These are phyloP conservation scores for Spinibarbus caldwelli DNA, from an alignment of 2,797 vertebrate species.

Conservation along the genomic window DNA sequence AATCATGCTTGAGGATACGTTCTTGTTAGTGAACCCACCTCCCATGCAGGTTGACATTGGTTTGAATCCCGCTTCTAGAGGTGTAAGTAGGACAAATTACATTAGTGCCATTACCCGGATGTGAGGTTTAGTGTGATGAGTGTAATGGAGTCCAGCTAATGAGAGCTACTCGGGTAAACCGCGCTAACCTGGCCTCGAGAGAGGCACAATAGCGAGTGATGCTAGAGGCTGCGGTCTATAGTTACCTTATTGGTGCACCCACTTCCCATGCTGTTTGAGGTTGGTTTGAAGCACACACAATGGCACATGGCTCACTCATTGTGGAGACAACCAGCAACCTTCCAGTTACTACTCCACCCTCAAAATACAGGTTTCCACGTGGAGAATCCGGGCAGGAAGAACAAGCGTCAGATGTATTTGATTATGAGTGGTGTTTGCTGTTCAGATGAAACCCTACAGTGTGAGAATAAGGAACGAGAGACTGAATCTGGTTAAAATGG, in stretches of 20 bases:
- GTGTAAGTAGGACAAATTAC: not conserved
- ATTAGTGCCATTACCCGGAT: not conserved
- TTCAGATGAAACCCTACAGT: conserved; percentile 7
- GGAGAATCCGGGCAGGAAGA: not conserved
- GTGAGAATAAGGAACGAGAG: not conserved
- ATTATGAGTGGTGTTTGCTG: conserved; percentile 14
- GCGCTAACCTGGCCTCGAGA: not conserved
- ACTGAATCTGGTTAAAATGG: conserved; percentile 4
- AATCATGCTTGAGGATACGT: not conserved
- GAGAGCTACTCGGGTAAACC: not conserved
- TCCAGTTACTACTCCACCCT: not conserved
- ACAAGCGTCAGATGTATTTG: not conserved
- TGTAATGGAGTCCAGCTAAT: not conserved
- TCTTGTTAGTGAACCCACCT: not conserved
- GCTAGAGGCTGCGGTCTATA: not conserved
- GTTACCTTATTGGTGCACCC: not conserved
- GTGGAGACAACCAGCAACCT: not conserved
- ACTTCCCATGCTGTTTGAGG: not conserved
- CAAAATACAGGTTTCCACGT: not conserved
- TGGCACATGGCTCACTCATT: not conserved
- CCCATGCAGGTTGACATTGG: not conserved
- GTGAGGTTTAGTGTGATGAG: not conserved
- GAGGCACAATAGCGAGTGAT: not conserved
- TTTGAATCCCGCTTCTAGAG: not conserved
- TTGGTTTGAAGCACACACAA: not conserved